These are phyloP conservation scores for Malthinus seriepunctatus DNA, from an alignment of 2,888 invertebrate species.

Conservation along the genomic window DNA sequence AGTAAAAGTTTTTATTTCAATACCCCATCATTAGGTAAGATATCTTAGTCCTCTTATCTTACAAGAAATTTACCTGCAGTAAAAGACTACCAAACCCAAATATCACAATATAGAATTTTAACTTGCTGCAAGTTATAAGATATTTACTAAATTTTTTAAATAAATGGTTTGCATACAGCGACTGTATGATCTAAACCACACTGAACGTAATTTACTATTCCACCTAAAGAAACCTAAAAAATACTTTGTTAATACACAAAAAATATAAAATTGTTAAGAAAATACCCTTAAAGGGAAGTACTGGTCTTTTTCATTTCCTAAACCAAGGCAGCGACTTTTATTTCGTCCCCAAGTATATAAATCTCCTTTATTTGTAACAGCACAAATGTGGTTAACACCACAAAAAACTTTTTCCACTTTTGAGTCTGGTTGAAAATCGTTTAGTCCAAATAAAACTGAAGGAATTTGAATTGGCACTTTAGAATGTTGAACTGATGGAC, in stretches of 20 bases:
- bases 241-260: constrained; percentile 63
- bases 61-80: no score
- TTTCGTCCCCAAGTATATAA: constrained; percentile 93
- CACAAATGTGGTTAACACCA: constrained; percentile 79
- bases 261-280: constrained; percentile 16
- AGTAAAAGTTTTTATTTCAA: no score
- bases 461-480: constrained; percentile 75
- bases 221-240: constrained; percentile 78
- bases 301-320: constrained; percentile 81
- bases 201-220: constrained; percentile 70
- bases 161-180: constrained; percentile 74
- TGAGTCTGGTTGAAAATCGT: constrained; percentile 75
- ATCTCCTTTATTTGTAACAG: constrained; percentile 81
- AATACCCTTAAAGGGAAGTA: constrained; percentile 81
- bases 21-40: no score
- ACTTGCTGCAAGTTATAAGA: no score
- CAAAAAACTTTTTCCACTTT: constrained; percentile 68
- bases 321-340: constrained; percentile 78
- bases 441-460: constrained; percentile 80
- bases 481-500: constrained; percentile 74
- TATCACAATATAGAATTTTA: no score
- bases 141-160: no score
- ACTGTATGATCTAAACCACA: constrained; percentile 89
- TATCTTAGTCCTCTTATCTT: no score
- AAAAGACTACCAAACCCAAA: no score